Evolutionary conservation across 2,113 vertebrate genomes (phyloP).

Genomic region (Pagrus major): DNA sequence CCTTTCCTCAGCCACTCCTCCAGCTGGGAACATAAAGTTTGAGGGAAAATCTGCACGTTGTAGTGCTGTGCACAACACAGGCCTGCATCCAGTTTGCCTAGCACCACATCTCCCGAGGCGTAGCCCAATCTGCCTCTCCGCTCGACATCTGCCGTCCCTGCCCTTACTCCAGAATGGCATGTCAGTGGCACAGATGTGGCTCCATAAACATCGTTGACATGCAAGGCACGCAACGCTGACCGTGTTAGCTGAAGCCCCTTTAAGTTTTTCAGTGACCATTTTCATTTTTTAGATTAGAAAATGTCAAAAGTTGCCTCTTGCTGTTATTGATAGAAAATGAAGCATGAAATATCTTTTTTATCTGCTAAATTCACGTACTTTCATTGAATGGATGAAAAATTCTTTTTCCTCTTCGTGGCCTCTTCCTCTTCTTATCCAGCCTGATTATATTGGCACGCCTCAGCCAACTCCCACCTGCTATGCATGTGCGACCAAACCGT

Average conservation of each 20-base stretch:
- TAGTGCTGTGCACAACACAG: neutral
- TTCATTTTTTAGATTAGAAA: conserved; percentile 1
- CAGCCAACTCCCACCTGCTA: conserved; percentile 17
- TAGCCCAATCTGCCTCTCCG: conserved; percentile 46
- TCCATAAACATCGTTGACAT: conserved; percentile 51
- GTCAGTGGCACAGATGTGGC: conserved; percentile 57
- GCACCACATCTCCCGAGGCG: conserved; percentile 54
- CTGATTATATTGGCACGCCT: conserved; percentile 11
- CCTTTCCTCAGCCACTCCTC: neutral
- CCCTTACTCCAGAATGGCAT: conserved; percentile 29
- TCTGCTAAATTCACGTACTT: neutral
- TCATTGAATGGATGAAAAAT: conserved; percentile 7
- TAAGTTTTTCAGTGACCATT: neutral
- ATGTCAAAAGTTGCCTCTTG: neutral
- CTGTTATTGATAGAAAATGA: neutral
- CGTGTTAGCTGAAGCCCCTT: conserved; percentile 3
- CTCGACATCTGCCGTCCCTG: conserved; percentile 63
- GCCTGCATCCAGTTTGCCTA: conserved; percentile 10
- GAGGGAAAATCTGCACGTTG: conserved; percentile 7
- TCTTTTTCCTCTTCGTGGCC: neutral
- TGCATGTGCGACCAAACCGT: conserved; percentile 36
- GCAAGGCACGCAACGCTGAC: conserved; percentile 30
- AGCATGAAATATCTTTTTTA: neutral
- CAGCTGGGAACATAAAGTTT: conserved; percentile 15
- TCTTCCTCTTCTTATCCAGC: conserved; percentile 13